phyloP scores from a whole-genome alignment of 2,888 invertebrate species.

The Anarsia innoxiella region DNA sequence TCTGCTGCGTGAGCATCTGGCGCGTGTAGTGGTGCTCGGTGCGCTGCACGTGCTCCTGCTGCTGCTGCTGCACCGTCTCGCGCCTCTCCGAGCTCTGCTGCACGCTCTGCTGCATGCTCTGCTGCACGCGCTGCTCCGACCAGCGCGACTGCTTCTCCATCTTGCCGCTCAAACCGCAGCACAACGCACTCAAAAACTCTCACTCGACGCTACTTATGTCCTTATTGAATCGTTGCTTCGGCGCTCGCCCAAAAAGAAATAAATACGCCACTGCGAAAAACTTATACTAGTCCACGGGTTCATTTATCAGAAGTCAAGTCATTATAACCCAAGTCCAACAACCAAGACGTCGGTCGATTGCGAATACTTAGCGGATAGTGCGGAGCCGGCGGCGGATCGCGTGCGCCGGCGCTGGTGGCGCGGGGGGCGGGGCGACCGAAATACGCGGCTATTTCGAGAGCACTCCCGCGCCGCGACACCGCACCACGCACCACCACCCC shows the following conservation, averaged over 20 bases:
- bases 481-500: constrained; percentile 13
- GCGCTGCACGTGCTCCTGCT: constrained; percentile 62
- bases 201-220: constrained; percentile 66
- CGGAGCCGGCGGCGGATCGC: constrained; percentile 35
- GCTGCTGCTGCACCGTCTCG: constrained; percentile 73
- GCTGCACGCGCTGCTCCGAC: constrained; percentile 55
- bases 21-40: constrained; percentile 87
- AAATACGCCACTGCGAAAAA: constrained; percentile 68
- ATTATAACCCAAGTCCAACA: constrained; percentile 83
- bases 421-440: constrained; percentile 57
- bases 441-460: constrained; percentile 70
- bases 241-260: constrained; percentile 52
- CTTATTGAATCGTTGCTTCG: constrained; percentile 50
- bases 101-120: constrained; percentile 59
- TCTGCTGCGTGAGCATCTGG: constrained; percentile 85
- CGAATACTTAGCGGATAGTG: constrained; percentile 93
- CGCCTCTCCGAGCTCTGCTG: constrained; percentile 60
- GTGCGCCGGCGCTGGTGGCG: constrained; percentile 20
- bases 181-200: constrained; percentile 67
- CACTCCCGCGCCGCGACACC: constrained; percentile 44
- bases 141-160: constrained; percentile 85
- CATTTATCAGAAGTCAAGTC: constrained; percentile 85
- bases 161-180: constrained; percentile 67
- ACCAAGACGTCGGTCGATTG: constrained; percentile 96
- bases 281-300: constrained; percentile 73